These are phyloP conservation scores for Fragum fragum DNA, from an alignment of 2,888 invertebrate genomes.

Conservation along the genomic window DNA sequence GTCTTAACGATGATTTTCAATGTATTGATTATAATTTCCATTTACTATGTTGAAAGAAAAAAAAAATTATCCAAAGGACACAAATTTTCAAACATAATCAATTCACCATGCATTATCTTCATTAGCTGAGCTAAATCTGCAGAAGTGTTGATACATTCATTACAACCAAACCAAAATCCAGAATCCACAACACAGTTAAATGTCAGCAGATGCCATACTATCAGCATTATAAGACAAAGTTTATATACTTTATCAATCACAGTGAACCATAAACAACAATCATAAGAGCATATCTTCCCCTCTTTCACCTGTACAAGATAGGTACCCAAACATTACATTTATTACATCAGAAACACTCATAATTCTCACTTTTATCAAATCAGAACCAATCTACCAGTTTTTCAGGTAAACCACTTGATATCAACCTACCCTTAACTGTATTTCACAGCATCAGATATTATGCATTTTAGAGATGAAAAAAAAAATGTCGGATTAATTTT, in stretches of 20 bases:
- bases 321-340: not conserved
- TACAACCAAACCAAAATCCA: too few species aligned
- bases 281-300: not conserved
- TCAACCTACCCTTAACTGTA: not conserved
- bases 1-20: too few species aligned
- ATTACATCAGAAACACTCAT: constrained; percentile 22
- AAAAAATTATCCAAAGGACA: too few species aligned
- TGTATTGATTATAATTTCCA: too few species aligned
- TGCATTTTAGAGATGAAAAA: too few species aligned
- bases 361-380: constrained; percentile 12
- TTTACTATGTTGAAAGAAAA: too few species aligned
- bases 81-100: too few species aligned
- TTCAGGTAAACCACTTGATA: constrained; percentile 16
- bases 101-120: too few species aligned
- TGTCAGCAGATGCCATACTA: not conserved
- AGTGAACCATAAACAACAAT: constrained; percentile 17
- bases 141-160: too few species aligned
- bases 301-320: constrained; percentile 18
- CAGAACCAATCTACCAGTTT: not conserved
- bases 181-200: not conserved
- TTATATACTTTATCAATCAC: constrained; percentile 7
- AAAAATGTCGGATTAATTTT: too few species aligned
- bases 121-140: too few species aligned
- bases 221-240: not conserved
- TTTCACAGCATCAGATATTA: not conserved